These are phyloP conservation scores for Oryzias woworae DNA, from an alignment of 2,113 vertebrate genomes.

Conservation along the genomic window DNA sequence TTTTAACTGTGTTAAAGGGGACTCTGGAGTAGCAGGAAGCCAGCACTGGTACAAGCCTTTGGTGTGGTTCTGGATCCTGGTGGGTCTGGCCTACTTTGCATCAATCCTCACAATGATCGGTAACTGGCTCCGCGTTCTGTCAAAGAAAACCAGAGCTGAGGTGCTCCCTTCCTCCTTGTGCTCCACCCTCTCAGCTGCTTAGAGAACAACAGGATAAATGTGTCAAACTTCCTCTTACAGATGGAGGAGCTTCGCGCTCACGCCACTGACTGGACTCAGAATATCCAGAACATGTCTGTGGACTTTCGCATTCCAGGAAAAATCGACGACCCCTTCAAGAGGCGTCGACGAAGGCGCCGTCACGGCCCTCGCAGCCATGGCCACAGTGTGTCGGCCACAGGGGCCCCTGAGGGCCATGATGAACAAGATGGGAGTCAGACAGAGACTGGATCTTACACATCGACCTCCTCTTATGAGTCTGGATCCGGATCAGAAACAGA, in stretches of 20 bases:
- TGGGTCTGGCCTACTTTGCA: slow-evolving; percentile 91
- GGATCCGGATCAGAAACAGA: slow-evolving; percentile 65
- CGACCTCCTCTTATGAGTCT: slow-evolving; percentile 69
- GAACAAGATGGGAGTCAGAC: slow-evolving; percentile 35
- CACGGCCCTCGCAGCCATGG: slow-evolving; percentile 53
- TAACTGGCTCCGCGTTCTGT: slow-evolving; percentile 89
- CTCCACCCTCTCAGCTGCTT: not conserved
- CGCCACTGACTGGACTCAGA: slow-evolving; percentile 86
- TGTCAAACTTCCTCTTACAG: slow-evolving; percentile 56
- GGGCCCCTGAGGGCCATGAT: slow-evolving; percentile 36
- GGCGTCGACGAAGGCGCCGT: slow-evolving; percentile 61
- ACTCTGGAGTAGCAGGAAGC: slow-evolving; percentile 58
- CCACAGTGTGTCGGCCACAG: slow-evolving; percentile 30
- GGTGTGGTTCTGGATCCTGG: slow-evolving; percentile 92
- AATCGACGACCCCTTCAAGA: slow-evolving; percentile 76
- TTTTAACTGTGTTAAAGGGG: slow-evolving; percentile 47
- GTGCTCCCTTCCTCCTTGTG: slow-evolving; percentile 39
- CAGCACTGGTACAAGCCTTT: slow-evolving; percentile 86
- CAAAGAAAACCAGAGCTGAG: slow-evolving; percentile 85
- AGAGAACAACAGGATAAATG: not conserved
- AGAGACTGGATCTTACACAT: slow-evolving; percentile 66
- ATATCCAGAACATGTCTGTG: slow-evolving; percentile 82
- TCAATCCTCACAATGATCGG: slow-evolving; percentile 90
- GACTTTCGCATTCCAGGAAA: slow-evolving; percentile 82
- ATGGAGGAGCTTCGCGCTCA: slow-evolving; percentile 89